These are phyloP conservation scores for Charadrius vociferus DNA, from an alignment of 2,113 vertebrate species.

Conservation along the genomic window DNA sequence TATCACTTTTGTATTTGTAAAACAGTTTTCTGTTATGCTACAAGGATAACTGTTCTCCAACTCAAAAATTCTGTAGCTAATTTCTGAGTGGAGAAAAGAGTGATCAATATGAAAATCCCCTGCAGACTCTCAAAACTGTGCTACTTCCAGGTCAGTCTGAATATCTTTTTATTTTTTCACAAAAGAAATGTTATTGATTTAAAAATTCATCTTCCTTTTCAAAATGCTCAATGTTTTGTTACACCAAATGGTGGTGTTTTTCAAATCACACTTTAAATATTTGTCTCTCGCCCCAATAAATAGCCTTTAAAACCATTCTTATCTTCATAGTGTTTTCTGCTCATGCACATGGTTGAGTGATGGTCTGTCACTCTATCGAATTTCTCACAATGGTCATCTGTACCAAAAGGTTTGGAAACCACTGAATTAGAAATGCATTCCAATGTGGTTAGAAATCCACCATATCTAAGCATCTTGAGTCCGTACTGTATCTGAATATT, in stretches of 20 bases:
- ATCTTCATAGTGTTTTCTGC: neutral
- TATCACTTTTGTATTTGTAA: neutral
- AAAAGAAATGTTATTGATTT: accelerated
- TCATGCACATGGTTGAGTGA: neutral
- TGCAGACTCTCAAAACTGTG: neutral
- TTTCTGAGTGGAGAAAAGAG: neutral
- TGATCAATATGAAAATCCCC: neutral
- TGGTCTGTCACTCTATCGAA: neutral
- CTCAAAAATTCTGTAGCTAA: neutral
- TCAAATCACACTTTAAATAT: neutral
- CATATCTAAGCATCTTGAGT: neutral
- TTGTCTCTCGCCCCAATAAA: neutral
- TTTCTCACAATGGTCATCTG: neutral
- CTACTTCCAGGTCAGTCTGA: neutral
- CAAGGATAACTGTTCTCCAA: neutral
- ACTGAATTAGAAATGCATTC: neutral
- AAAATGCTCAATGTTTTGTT: neutral
- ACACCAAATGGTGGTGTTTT: neutral
- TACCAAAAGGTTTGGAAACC: neutral
- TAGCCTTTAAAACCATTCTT: neutral
- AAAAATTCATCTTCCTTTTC: neutral
- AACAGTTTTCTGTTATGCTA: neutral
- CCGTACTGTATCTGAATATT: neutral
- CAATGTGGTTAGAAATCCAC: neutral
- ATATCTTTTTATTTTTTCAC: neutral